These are phyloP conservation scores for Lochmaea capreae DNA, from an alignment of 2,888 invertebrate species.

Conservation along the genomic window DNA sequence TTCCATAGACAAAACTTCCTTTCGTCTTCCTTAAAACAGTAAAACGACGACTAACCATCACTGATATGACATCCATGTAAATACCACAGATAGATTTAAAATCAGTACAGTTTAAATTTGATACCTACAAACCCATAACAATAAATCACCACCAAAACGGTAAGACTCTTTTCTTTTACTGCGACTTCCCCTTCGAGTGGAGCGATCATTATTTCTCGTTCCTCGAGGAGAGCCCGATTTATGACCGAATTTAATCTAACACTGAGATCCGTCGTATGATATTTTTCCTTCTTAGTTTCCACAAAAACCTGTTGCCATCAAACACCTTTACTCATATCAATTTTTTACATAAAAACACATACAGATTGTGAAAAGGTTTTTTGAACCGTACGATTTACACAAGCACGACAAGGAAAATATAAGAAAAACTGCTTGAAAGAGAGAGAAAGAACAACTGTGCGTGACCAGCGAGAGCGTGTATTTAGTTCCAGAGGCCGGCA, in stretches of 20 bases:
- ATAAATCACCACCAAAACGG: conserved; percentile 13
- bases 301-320: conserved; percentile 21
- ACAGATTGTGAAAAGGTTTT: too few relatives aligned
- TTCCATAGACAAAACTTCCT: too few relatives aligned
- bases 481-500: too few relatives aligned
- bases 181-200: conserved; percentile 14
- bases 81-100: too few relatives aligned
- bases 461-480: too few relatives aligned
- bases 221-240: conserved; percentile 12
- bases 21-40: too few relatives aligned
- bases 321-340: neutral
- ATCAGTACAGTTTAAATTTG: neutral
- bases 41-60: too few relatives aligned
- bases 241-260: conserved; percentile 21
- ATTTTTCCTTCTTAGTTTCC: neutral
- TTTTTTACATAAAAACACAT: too few relatives aligned
- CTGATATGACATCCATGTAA: neutral
- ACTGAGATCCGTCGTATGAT: neutral
- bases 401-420: too few relatives aligned
- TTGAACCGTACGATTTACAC: too few relatives aligned
- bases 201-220: conserved; percentile 15
- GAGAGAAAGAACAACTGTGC: too few relatives aligned
- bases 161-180: conserved; percentile 1
- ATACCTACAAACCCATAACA: neutral
- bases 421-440: too few relatives aligned